These are phyloP conservation scores for Dolichallabes microphthalmus DNA, from an alignment of 2,113 vertebrate species.

Conservation along the genomic window DNA sequence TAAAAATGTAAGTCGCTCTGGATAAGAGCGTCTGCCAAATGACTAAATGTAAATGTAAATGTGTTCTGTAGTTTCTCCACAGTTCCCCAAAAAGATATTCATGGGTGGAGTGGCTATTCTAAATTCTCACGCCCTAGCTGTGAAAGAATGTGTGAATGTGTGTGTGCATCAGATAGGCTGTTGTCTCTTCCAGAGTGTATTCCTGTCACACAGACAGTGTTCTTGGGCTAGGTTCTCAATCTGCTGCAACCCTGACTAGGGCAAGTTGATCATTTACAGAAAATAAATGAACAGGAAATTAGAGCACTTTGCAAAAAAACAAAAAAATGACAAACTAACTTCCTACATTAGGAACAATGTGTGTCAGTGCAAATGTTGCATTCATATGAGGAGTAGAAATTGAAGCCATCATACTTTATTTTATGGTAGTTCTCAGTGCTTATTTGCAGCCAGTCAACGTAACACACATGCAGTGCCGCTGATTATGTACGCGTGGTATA, in stretches of 20 bases:
- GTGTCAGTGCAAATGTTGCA: background rate
- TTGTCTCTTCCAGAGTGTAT: background rate
- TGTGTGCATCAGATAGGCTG: background rate
- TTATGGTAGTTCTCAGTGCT: no score
- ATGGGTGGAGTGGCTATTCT: background rate
- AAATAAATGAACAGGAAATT: background rate
- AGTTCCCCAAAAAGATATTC: background rate
- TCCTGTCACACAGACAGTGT: background rate
- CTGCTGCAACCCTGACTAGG: background rate
- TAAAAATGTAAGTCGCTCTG: no score
- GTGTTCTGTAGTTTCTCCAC: background rate
- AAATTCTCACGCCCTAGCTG: background rate
- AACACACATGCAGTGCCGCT: no score
- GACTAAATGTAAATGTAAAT: no score
- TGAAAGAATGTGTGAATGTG: background rate
- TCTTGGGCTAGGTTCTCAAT: background rate
- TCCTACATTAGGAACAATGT: constrained; percentile 21
- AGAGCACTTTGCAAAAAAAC: background rate
- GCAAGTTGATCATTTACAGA: background rate
- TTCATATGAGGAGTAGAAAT: background rate
- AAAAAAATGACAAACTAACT: background rate
- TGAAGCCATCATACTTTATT: no score
- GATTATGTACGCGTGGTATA: no score
- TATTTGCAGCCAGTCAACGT: no score
- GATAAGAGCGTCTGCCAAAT: no score